A percentile compares a stretch with the other conserved stretches of the same genome.
phyloP scores from a whole-genome alignment of 2,888 invertebrate genomes.

The Drepanosiphum platanoidis region DNA sequence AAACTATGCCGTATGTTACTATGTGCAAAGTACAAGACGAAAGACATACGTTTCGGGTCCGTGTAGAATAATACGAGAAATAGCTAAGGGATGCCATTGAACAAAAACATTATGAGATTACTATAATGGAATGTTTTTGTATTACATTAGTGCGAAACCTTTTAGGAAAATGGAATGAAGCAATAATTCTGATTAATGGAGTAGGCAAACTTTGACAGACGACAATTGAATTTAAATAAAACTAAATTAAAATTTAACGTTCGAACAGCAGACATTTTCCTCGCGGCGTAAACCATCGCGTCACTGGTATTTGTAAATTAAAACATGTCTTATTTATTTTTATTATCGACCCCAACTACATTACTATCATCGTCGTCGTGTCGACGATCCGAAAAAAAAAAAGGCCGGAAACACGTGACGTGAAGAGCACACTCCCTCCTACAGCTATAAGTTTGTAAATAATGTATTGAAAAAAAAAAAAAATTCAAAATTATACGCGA shows the following conservation, averaged over 20 bases:
- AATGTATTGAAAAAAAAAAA: too few relatives aligned
- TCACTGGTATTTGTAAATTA: background rate
- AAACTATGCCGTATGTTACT: too few relatives aligned
- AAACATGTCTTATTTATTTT: background rate
- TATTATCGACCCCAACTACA: too few relatives aligned
- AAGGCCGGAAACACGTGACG: background rate
- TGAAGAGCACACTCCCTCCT: too few relatives aligned
- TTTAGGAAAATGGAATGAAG: background rate
- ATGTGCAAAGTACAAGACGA: too few relatives aligned
- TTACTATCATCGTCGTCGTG: too few relatives aligned
- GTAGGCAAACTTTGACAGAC: background rate
- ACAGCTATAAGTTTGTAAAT: too few relatives aligned
- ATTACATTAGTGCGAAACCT: background rate
- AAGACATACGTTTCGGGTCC: background rate
- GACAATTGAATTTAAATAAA: background rate
- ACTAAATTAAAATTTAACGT: background rate
- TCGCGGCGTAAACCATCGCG: background rate
- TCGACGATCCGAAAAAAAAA: background rate
- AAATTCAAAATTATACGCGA: too few relatives aligned
- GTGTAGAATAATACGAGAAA: background rate
- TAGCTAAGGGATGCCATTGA: background rate
- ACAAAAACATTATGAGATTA: conserved; percentile 9
- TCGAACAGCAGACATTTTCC: background rate
- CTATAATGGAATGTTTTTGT: background rate
- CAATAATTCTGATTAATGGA: conserved; percentile 5